Conservation (phyloP, 30 jellyfish, hydroid and myxozoan species). For the Calvadosia cruxmelitensis region DNA sequence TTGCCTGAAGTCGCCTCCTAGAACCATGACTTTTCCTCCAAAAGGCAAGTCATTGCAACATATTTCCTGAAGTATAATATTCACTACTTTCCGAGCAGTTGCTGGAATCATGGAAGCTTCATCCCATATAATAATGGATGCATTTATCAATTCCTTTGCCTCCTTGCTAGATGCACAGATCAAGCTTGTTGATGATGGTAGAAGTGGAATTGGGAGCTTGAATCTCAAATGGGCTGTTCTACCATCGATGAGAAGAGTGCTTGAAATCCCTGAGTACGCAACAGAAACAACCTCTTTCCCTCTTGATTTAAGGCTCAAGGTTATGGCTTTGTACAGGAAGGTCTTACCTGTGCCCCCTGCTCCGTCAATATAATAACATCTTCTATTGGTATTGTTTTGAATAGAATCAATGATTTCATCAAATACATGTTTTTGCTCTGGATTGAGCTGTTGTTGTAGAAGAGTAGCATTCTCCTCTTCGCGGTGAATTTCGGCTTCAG, state of each 20-base stretch:
- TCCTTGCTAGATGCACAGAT: constrained; percentile 11
- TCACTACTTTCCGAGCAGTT: constrained; percentile 11
- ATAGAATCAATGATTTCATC: no score
- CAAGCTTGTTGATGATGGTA: constrained; percentile 10
- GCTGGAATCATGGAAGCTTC: constrained; percentile 32
- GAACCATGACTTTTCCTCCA: constrained; percentile 28
- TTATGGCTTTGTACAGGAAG: no score
- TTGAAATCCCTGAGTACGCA: constrained; percentile 17
- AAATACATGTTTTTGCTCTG: no score
- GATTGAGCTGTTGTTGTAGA: no score
- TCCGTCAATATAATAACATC: no score
- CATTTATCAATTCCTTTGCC: constrained; percentile 3
- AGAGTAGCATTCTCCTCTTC: no score
- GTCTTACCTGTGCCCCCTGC: no score
- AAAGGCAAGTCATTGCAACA: constrained; percentile 9
- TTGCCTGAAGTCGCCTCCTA: constrained; percentile 25
- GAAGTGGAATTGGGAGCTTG: constrained; percentile 13
- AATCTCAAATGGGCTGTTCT: constrained; percentile 19
- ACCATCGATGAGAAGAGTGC: constrained; percentile 24
- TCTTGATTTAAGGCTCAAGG: constrained; percentile 1
- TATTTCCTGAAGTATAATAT: constrained; percentile 21
- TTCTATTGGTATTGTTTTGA: no score
- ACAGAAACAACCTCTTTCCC: constrained; percentile 3
- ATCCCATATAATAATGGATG: constrained; percentile 18
- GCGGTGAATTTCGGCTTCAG: no score